phyloP scores from a whole-genome alignment of 2,797 vertebrate species.

The Lerista edwardsae region DNA sequence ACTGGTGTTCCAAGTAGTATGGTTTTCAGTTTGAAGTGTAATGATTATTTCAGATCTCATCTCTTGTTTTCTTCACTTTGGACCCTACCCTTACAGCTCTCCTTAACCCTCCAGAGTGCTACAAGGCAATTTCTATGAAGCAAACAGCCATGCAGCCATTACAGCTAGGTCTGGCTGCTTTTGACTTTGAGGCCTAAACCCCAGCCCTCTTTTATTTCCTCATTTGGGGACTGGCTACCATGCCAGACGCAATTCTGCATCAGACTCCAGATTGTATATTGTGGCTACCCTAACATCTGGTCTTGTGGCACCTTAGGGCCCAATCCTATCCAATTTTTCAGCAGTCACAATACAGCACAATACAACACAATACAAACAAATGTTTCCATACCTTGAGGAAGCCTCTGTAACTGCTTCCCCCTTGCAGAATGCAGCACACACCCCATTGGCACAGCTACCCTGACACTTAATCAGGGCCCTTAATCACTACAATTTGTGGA shows the following conservation, averaged over 20 bases:
- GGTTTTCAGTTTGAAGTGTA: conserved; percentile 3
- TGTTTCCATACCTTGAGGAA: too few species aligned
- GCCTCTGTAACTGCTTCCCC: too few species aligned
- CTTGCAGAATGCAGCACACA: too few species aligned
- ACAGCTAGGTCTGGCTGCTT: neutral
- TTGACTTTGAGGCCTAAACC: neutral
- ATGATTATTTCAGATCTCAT: conserved; percentile 14
- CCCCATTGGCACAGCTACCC: too few species aligned
- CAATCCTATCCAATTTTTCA: too few species aligned
- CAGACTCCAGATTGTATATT: neutral
- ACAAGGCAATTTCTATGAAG: neutral
- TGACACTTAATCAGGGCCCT: too few species aligned
- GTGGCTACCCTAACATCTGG: neutral
- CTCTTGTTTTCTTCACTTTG: neutral
- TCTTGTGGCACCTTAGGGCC: too few species aligned
- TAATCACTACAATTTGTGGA: neutral
- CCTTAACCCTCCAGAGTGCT: neutral
- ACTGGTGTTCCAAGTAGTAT: neutral
- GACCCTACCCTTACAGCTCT: neutral
- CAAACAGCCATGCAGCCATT: neutral
- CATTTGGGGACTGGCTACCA: too few species aligned
- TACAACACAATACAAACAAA: too few species aligned
- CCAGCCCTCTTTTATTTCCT: neutral
- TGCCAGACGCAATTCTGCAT: neutral
- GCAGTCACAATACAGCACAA: too few species aligned